Base-by-base conservation (phyloP, 2,113 vertebrate genomes). In the Leiothrix lutea region DNA sequence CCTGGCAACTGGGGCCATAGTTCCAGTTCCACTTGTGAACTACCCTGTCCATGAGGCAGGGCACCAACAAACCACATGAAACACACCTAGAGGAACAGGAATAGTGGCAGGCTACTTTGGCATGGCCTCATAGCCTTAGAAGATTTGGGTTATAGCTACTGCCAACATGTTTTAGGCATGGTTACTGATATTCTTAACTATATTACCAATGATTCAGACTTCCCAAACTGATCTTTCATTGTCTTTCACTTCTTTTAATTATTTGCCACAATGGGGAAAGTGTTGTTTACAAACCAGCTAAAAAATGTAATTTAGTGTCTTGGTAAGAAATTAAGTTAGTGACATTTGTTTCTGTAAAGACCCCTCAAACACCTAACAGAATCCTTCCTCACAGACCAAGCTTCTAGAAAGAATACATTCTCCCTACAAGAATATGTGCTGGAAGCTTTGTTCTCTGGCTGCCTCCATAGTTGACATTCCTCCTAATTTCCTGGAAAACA, bases 21-120 rank as follows among this genome's bases (percentile, higher is more conserved):
- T n/a, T n/a, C n/a, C n/a, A n/a, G n/a, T n/a, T n/a, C n/a, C n/a
- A n/a, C n/a, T n/a, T n/a, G 20, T 1, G 10, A 67, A 57, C 28
- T 4, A 53, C 6, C 14, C 62, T 53, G 50, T 5, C 35, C 40
- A 23, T 0, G 0, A 80, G 31, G n/a, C 5, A 57, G 42, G 17
- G 29, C 38, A 73, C 26, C 67, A 57, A 42, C 22, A 53, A 67
- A 72, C 15, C 33, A 42, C 64, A 73, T 5, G 4, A 73, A 79
- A 50, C 22, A 42, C 21, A 84, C 40, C 22, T 16, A 25, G 9
- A 81, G 14, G 47, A 89, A 73, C 3, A 12, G 22, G 6, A 53
- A 25, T 8, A 62, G 24, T 31, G 35, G 51, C 36, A 69, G 50
- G 53, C 15, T 85, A 11, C 51, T 87, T 33, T 26, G 15, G n/a